Evolutionary conservation across 1,140 invertebrate genomes (phyloP).

Genomic region (Conopomorpha cramerella): DNA sequence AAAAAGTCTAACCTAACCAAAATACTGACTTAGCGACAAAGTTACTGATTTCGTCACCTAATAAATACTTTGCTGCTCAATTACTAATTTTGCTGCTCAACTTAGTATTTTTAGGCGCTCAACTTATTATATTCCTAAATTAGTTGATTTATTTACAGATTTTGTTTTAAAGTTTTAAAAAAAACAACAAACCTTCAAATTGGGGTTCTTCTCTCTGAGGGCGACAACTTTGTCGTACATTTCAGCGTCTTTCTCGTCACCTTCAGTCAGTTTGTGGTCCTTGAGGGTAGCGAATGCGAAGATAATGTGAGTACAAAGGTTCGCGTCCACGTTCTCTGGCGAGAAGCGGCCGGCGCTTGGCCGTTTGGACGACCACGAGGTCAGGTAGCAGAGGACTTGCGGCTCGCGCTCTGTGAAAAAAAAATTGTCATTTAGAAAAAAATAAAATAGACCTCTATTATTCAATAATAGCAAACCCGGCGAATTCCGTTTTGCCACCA

Average conservation of each 20-base stretch:
- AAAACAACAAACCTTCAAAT: slow-evolving; percentile 72
- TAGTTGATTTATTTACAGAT: no score
- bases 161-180: slow-evolving; percentile 4
- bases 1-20: no score
- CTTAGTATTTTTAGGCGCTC: no score
- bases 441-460: background rate
- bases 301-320: slow-evolving; percentile 89
- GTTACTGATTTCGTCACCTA: no score
- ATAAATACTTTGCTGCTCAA: no score
- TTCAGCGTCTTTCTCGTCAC: slow-evolving; percentile 78
- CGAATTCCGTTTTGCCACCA: background rate
- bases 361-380: slow-evolving; percentile 91
- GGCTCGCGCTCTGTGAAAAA: slow-evolving; percentile 70
- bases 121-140: no score
- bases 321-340: slow-evolving; percentile 85
- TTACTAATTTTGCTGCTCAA: no score
- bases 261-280: slow-evolving; percentile 78
- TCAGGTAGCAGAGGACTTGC: slow-evolving; percentile 91
- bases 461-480: background rate
- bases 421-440: background rate
- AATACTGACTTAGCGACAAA: no score
- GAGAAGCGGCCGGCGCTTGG: slow-evolving; percentile 84
- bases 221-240: slow-evolving; percentile 84
- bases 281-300: slow-evolving; percentile 91
- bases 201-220: slow-evolving; percentile 86